These are phyloP conservation scores for Hirudinaria manillensis DNA, from an alignment of 2,888 invertebrate species.

Conservation along the genomic window DNA sequence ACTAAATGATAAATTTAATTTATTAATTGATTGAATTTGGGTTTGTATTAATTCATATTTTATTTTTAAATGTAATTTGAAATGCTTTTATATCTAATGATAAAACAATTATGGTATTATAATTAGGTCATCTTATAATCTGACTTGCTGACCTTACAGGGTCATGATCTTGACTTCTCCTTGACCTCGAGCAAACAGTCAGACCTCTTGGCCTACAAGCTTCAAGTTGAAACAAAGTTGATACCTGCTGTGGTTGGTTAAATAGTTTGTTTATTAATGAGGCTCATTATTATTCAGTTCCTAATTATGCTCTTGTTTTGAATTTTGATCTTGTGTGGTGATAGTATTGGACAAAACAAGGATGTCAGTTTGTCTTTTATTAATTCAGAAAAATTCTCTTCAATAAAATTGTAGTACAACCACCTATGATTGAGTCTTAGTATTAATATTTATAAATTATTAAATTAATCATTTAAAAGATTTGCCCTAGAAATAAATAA, in stretches of 20 bases:
- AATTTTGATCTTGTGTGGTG: background rate
- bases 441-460: too few species aligned
- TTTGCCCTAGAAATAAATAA: background rate
- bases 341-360: too few species aligned
- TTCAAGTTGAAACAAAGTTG: conserved; percentile 7
- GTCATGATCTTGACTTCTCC: background rate
- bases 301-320: background rate
- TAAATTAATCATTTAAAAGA: background rate
- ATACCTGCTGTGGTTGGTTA: conserved; percentile 5
- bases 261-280: background rate
- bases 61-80: too few species aligned
- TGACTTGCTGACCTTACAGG: conserved; percentile 5
- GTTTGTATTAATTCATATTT: too few species aligned
- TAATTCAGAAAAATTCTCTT: background rate
- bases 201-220: conserved; percentile 5
- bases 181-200: conserved; percentile 9
- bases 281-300: background rate
- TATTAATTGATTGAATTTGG: too few species aligned
- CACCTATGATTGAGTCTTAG: too few species aligned
- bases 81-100: too few species aligned
- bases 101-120: too few species aligned
- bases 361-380: background rate
- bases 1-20: too few species aligned
- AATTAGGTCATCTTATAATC: background rate
- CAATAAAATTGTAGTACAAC: too few species aligned